Evolutionary conservation across 2,113 vertebrate genomes (phyloP), one percentile per base, ranked within the genome.

Genomic region (Thalassoma bifasciatum): DNA sequence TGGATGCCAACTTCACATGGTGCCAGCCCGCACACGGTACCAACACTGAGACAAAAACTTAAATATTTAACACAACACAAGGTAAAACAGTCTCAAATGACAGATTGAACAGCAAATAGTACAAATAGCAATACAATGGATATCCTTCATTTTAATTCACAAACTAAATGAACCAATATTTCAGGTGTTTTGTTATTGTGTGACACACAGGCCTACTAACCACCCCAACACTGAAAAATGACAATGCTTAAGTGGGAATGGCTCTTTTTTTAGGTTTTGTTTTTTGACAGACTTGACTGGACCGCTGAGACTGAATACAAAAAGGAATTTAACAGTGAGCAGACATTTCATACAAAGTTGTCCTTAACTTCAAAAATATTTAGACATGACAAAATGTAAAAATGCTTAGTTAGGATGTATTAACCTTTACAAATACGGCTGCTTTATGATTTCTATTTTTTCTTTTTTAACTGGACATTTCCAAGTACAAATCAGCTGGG

Each of bases 41-140:
- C 86, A 66, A 84, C 80, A 86, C 66, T 52, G 67, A 82, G 69
- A 85, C 81, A 59, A 58, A 77, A 84, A 83, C 51, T 57, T 77
- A 72, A 86, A 78, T 57, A 87, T 74, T 67, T 34, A 77, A 80
- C 75, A 82, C 94, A 92, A 94, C 93, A 95, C 93, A 94, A 94
- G 81, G 87, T 93, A 91, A 93, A 95, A 95, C 93, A 94, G 68
- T 76, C 79, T 73, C 61, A 68, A 68, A 46, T 66, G 77, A 86
- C 61, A 94, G 94, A 95, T 90, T 91, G 88, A 72, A 88, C 72
- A 66, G 77, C 64, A 89, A 94, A 94, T 88, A 93, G 93, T 95
- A 96, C 94, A 96, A 95, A 94, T 94, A 95, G 93, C 91, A 94
- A 95, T 93, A 94, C 92, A 94, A 82, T 77, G 79, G 69, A 64